Conservation (phyloP, 2,888 invertebrate genomes). For the Automeris io region DNA sequence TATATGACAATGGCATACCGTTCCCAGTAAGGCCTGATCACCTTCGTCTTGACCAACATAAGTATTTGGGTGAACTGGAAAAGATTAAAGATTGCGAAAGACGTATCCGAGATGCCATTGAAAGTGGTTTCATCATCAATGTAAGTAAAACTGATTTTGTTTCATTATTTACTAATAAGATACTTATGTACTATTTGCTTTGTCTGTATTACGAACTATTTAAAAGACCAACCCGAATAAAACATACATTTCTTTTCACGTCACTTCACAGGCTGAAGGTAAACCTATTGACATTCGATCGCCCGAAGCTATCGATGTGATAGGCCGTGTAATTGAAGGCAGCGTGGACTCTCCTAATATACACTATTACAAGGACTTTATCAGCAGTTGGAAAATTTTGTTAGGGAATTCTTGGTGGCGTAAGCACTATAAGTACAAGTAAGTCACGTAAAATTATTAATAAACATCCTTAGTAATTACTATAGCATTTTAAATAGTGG, state of each 20-base stretch:
- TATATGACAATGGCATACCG: conserved; percentile 80
- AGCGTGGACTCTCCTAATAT: conserved; percentile 79
- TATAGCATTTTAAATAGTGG: too few species aligned
- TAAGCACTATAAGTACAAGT: conserved; percentile 36
- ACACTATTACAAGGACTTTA: conserved; percentile 77
- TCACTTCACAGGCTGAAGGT: conserved; percentile 51
- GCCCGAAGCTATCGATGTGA: conserved; percentile 78
- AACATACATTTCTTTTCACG: too few species aligned
- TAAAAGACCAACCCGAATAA: too few species aligned
- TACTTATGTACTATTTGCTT: too few species aligned
- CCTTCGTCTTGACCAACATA: conserved; percentile 64
- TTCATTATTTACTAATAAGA: too few species aligned
- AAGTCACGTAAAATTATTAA: too few species aligned
- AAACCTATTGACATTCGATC: conserved; percentile 75
- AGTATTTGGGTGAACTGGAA: conserved; percentile 53
- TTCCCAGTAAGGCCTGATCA: conserved; percentile 80
- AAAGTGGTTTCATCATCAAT: conserved; percentile 67
- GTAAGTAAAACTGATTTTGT: conserved; percentile 33
- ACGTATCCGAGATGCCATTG: conserved; percentile 78
- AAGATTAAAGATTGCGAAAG: conserved; percentile 70
- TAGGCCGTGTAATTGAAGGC: conserved; percentile 81
- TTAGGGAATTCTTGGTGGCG: conserved; percentile 68
- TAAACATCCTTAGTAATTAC: too few species aligned
- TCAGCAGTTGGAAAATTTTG: conserved; percentile 73
- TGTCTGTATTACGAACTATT: too few species aligned